These are phyloP conservation scores for Pecten maximus DNA, from an alignment of 2,888 invertebrate species.

Conservation along the genomic window DNA sequence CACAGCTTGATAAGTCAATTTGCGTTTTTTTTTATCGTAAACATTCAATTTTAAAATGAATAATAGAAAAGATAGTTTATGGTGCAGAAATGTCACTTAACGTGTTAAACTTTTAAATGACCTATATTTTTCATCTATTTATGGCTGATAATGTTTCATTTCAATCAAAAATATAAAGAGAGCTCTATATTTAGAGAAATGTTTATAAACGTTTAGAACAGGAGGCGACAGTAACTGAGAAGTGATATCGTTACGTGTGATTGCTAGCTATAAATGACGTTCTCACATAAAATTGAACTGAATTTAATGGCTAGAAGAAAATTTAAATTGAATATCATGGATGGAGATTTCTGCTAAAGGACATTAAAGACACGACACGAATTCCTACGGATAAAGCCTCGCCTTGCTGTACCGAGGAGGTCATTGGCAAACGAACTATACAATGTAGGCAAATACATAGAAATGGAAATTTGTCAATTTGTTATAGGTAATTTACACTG, in stretches of 20 bases:
- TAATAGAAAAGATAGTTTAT: background rate
- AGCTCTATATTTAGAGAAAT: background rate
- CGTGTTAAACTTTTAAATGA: background rate
- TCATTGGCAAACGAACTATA: background rate
- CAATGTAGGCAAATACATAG: background rate
- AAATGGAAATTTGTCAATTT: conserved; percentile 31
- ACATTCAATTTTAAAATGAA: background rate
- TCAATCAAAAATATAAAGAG: background rate
- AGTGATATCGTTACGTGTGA: background rate
- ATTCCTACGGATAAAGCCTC: background rate
- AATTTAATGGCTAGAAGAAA: background rate
- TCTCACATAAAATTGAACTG: conserved; percentile 30
- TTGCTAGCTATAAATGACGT: background rate
- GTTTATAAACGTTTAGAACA: background rate
- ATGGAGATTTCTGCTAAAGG: background rate
- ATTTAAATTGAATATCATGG: conserved; percentile 30
- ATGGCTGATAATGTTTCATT: background rate
- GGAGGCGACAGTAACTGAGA: background rate
- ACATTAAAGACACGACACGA: conserved; percentile 2
- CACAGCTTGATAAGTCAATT: too few relatives aligned
- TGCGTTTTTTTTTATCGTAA: background rate
- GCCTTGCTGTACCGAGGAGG: background rate
- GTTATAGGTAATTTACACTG: conserved; percentile 13
- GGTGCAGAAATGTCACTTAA: background rate
- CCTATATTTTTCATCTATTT: background rate